These are phyloP conservation scores for Amblyopsis rosae DNA, from an alignment of 2,113 vertebrate genomes.

Conservation along the genomic window DNA sequence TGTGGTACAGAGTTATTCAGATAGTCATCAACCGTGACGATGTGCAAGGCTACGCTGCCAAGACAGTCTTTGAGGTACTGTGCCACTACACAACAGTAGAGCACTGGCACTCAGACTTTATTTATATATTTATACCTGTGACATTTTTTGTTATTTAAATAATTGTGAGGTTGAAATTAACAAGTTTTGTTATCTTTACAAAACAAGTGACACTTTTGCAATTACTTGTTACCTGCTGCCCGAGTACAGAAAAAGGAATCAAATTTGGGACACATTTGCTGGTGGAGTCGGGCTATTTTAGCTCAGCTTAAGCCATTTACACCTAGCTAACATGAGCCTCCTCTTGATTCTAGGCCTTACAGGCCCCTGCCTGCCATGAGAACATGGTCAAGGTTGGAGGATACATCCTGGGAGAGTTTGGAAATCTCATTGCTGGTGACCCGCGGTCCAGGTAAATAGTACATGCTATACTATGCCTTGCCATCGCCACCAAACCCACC, in stretches of 20 bases:
- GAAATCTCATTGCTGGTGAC: constrained; percentile 92
- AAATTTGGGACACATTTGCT: too few species aligned
- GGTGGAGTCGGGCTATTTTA: too few species aligned
- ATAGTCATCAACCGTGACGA: constrained; percentile 93
- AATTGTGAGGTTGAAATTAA: too few species aligned
- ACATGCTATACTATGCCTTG: background rate
- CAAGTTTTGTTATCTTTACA: too few species aligned
- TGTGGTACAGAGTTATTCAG: constrained; percentile 94
- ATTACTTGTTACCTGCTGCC: too few species aligned
- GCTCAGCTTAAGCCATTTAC: background rate
- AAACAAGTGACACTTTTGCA: too few species aligned
- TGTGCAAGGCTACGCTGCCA: constrained; percentile 91
- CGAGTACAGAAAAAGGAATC: too few species aligned
- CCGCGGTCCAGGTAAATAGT: constrained; percentile 87
- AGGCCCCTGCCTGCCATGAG: constrained; percentile 92
- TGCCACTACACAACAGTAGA: background rate
- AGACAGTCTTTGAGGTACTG: constrained; percentile 91
- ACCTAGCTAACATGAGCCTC: background rate
- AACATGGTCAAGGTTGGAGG: constrained; percentile 96
- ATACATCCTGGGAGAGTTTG: constrained; percentile 92
- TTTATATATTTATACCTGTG: background rate
- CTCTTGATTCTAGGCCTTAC: constrained; percentile 77
- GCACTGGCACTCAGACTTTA: background rate
- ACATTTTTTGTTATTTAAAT: too few species aligned
- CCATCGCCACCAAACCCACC: background rate